Evolutionary conservation across 2,113 vertebrate species (phyloP).

Genomic region (Aspidoscelis tigris): DNA sequence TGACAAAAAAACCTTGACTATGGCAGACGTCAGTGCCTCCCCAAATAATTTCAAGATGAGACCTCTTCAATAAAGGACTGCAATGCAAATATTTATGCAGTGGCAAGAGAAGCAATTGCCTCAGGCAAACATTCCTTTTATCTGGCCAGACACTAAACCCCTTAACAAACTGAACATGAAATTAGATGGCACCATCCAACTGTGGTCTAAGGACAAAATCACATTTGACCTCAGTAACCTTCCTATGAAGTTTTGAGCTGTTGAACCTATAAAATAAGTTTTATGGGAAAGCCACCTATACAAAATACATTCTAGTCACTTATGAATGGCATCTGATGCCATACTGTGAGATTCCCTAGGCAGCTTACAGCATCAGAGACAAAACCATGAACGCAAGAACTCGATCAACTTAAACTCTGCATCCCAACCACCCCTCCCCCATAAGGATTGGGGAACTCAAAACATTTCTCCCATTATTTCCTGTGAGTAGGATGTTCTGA

Average conservation of each 20-base stretch:
- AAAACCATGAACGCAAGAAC: no score
- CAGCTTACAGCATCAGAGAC: no score
- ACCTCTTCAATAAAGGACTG: conserved; percentile 1
- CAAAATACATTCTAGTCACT: background rate
- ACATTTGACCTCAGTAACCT: background rate
- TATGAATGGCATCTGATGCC: background rate
- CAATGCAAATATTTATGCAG: conserved; percentile 21
- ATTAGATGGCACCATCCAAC: conserved; percentile 8
- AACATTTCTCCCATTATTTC: no score
- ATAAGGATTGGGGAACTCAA: no score
- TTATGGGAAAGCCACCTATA: background rate
- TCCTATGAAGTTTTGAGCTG: background rate
- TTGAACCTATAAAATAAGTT: background rate
- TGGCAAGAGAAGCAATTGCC: conserved; percentile 7
- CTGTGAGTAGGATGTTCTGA: no score
- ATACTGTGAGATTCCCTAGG: no score
- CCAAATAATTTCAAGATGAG: background rate
- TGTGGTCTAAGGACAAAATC: background rate
- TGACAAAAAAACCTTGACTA: background rate
- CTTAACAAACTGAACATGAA: background rate
- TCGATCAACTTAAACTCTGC: no score
- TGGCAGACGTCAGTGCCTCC: background rate
- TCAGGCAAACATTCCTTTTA: background rate
- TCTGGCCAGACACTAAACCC: conserved; percentile 10
- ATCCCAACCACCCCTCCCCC: no score